A percentile compares a stretch with the other conserved stretches of the same genome.
phyloP scores from a whole-genome alignment of 92 coral and sea anemone genomes.

The Galaxea fascicularis region DNA sequence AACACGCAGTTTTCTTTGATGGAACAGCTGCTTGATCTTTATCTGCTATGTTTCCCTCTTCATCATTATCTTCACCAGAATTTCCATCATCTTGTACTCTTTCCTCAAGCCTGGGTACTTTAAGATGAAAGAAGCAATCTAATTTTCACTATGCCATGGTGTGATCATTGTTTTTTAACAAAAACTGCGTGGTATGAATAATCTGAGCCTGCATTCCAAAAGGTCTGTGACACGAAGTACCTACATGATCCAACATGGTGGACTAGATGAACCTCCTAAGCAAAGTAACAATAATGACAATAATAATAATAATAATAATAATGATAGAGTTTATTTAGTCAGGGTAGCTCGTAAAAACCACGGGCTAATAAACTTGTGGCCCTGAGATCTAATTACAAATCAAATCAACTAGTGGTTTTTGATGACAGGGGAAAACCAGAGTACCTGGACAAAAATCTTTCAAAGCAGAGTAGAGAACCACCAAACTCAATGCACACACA shows the following conservation, averaged over 20 bases:
- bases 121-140: conserved; percentile 9
- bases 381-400: no score
- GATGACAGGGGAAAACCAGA: no score
- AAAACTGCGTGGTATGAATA: not conserved
- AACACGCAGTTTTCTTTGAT: conserved; percentile 13
- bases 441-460: no score
- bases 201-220: conserved; percentile 9
- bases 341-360: no score
- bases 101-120: conserved; percentile 2
- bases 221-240: conserved; percentile 14
- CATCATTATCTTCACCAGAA: conserved; percentile 12
- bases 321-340: no score
- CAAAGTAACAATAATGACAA: no score
- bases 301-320: no score
- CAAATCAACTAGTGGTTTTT: no score
- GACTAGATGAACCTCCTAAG: no score
- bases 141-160: conserved; percentile 6
- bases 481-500: no score
- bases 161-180: not conserved
- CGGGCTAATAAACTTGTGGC: no score
- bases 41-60: conserved; percentile 12
- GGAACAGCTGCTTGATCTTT: conserved; percentile 26
- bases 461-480: no score
- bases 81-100: conserved; percentile 15
- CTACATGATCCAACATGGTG: conserved; percentile 19